Base-by-base conservation (phyloP, 2,797 vertebrate species). In the Alcedo atthis region DNA sequence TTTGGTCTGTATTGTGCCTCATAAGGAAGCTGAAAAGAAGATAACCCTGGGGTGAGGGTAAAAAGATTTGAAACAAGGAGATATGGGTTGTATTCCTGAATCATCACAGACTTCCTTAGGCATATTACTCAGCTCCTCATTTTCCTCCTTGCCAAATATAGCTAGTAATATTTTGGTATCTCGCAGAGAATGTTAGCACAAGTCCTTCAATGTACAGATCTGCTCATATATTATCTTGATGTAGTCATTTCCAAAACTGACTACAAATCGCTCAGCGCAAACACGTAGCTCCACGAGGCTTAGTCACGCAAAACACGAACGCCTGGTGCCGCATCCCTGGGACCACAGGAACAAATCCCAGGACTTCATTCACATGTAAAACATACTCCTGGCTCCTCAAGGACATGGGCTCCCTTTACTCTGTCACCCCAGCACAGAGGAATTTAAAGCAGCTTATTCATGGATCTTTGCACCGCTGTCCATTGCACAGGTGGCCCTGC, bases 91-190 rank as follows among this genome's bases (percentile, higher is more conserved):
- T 83, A 84, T 69, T 82, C 81, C 86, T 81, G 86, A 95, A 81
- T 85, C 84, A 66, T 93, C 84, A 90, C 62, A 83, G 85, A 81
- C 66, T 76, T 92, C 84, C 32, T 14, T 21, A 26, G 20, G 51
- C 69, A 33, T 10, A 40, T 83, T 91, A 90, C 76, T 85, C 92
- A 76, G 87, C 74, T 96, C 79, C 71, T 94, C 81, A 5, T 92
- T 95, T 87, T 89, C 84, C 87, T 89, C 45, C 91, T 87, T 85
- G 57, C 81, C 87, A 93, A 93, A 93, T 92, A 84, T n/a, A 90
- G 88, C 62, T 62, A 45, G 75, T 66, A 90, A 83, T 94, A 95
- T 93, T 94, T 93, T 91, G 86, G 86, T 93, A 81, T 80, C 86
- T 94, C 87, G 11, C 71, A 55, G 75, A 92, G 78, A 82, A 91